Base-by-base conservation (phyloP, 2,888 invertebrate species). In the Drosophila barbarae region DNA sequence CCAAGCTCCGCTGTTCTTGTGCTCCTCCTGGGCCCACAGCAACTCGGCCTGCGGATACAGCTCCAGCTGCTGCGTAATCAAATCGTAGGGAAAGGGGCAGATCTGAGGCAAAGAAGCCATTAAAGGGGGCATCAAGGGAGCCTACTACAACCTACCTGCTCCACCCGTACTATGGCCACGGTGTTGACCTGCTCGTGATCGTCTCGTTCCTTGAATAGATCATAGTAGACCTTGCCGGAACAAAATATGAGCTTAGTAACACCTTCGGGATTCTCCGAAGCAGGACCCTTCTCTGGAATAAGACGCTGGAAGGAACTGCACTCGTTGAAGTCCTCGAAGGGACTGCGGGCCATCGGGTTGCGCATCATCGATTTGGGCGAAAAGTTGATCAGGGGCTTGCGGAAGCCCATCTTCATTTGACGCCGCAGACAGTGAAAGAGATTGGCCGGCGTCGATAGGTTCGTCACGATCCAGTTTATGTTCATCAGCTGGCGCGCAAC, bases 1-100 rank as follows among this genome's bases (percentile, higher is more conserved):
- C 94, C 94, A 96, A 13, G 93, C 92, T 0, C 96, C 96, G 84
- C 92, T 93, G 88, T 96, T 97, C 90, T 94, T 96, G 88, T 96
- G 96, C 87, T 97, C 96, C 89, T 96, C 96, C 88, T 96, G 96
- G 21, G 92, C 91, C 93, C 94, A 96, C 71, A 91, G 88, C 28
- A 96, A 88, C 76, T 92, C 91, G 1, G 95, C 94, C 1, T 92
- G 90, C 87, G 55, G 18, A 26, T 94, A 96, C 77, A 90, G 90
- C 69, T 90, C 89, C 56, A 92, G 90, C 89, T 96, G 94, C 52
- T 91, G 87, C 67, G 92, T 91, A 5, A 95, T 89, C 49, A 92
- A 4, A 93, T 67, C 88, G 87, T 26, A 0, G 13, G 9, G 10
- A 4, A 30, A 42, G 34, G 9, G 1, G 80, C 90, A 92, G 4